Evolutionary conservation across 1,140 invertebrate species (phyloP).

Genomic region (Trinorchestia longiramus): DNA sequence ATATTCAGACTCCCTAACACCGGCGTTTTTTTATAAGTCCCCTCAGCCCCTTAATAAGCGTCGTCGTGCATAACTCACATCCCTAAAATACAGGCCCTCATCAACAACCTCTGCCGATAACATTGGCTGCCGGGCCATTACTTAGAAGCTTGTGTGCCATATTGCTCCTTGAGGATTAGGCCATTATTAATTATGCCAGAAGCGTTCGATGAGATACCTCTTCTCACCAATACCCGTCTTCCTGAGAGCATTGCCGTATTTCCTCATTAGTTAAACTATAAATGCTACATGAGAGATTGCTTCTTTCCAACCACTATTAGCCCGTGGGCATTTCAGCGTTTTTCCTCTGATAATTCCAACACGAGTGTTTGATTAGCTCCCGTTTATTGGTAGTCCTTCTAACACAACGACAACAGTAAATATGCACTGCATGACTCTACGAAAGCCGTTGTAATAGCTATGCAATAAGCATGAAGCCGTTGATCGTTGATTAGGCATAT

Average conservation of each 20-base stretch:
- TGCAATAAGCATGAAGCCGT: too few species aligned
- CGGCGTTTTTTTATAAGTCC: not conserved
- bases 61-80: not conserved
- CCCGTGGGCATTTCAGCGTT: not conserved
- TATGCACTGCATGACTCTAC: too few species aligned
- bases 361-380: not conserved
- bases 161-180: not conserved
- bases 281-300: not conserved
- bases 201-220: not conserved
- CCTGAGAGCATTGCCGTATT: not conserved
- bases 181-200: not conserved
- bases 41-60: not conserved
- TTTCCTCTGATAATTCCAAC: not conserved
- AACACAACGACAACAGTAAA: too few species aligned
- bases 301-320: not conserved
- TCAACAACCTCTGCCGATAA: not conserved
- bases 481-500: too few species aligned
- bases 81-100: not conserved
- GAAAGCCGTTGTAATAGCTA: too few species aligned
- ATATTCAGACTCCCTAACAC: not conserved
- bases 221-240: not conserved
- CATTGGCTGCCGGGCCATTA: not conserved
- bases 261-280: not conserved
- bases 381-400: not conserved
- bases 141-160: not conserved